Evolutionary conservation across 2,888 invertebrate genomes (phyloP), one percentile per base, ranked within the genome.

Genomic region (Tanypteryx hageni): DNA sequence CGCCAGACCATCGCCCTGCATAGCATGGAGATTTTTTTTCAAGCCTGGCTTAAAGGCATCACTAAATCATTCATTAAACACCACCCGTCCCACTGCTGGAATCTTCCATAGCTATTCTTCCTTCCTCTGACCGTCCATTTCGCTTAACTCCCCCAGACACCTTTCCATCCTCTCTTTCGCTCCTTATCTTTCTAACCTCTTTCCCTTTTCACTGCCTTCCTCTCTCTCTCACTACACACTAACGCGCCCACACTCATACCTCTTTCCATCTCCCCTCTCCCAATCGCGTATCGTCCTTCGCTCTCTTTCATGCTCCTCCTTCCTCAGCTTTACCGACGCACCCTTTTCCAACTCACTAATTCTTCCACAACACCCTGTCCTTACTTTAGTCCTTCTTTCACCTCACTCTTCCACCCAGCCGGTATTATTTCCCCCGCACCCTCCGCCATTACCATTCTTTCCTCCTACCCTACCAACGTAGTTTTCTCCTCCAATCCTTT

Each of bases 151-250:
- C 31, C 31, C 61, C 13, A 8, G 58, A 22, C 59, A 10, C 58
- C 22, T 27, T 44, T 31, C 18, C 61, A 0, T 18, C 31, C 16
- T 31, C 27, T 85, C 57, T 2, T 31, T 56, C 56, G n/a, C 44
- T 82, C 82, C 82, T 68, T n/a, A n/a, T 68, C 68, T 68, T 13
- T 22, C n/a, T n/a, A 68, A 68, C 68, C 11, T 64, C 68, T 68
- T 68, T 68, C 68, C n/a, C 68, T n/a, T 68, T 68, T 68, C 68
- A 68, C 22, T 68, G n/a, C n/a, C 22, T 68, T 18, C 1, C 44
- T 44, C 2, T 44, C 68, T 22, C n/a, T 7, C n/a, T 64, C n/a
- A n/a, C n/a, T 18, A 68, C 22, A 68, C 68, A 9, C 64, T 0
- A 18, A 14, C 16, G 18, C n/a, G 64, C 0, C 5, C 68, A 4